These are phyloP conservation scores for Turritopsis dohrnii DNA, from an alignment of 30 jellyfish, hydroid and myxozoan genomes.

Conservation along the genomic window DNA sequence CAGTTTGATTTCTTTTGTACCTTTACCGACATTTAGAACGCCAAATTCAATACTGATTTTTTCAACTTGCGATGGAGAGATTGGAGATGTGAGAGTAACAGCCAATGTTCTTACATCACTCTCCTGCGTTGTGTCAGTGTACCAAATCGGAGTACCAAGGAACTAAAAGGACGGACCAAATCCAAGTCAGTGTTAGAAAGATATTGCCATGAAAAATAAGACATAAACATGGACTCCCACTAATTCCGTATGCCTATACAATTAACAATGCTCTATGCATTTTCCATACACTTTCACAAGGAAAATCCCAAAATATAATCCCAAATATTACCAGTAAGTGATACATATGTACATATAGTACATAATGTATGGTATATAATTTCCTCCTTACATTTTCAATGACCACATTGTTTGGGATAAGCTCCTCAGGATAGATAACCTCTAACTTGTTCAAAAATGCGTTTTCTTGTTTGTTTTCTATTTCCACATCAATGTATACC, in stretches of 20 bases:
- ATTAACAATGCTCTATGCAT: too few relatives aligned
- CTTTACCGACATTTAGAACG: slow-evolving; percentile 8
- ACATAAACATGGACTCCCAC: too few relatives aligned
- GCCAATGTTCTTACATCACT: background rate
- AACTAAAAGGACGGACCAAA: background rate
- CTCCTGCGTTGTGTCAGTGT: slow-evolving; percentile 6
- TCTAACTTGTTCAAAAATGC: slow-evolving; percentile 8
- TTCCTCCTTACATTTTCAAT: slow-evolving; percentile 11
- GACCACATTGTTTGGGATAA: slow-evolving; percentile 22
- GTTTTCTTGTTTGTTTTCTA: slow-evolving; percentile 22
- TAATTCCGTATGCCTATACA: too few relatives aligned
- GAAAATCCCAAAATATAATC: too few relatives aligned
- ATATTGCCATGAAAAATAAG: too few relatives aligned
- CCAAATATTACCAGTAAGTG: too few relatives aligned
- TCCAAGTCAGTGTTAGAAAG: background rate
- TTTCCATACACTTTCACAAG: too few relatives aligned
- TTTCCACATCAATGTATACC: slow-evolving; percentile 8
- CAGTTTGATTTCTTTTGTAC: slow-evolving; percentile 4
- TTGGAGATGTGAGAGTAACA: slow-evolving; percentile 18
- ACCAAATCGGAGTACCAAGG: slow-evolving; percentile 20
- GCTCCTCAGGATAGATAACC: slow-evolving; percentile 23
- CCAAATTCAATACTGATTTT: slow-evolving; percentile 7
- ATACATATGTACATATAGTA: too few relatives aligned
- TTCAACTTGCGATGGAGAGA: background rate
- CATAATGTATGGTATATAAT: too few relatives aligned